Conservation (phyloP, 53 echinoderm and acorn worm genomes). For the Stichopus horrens region DNA sequence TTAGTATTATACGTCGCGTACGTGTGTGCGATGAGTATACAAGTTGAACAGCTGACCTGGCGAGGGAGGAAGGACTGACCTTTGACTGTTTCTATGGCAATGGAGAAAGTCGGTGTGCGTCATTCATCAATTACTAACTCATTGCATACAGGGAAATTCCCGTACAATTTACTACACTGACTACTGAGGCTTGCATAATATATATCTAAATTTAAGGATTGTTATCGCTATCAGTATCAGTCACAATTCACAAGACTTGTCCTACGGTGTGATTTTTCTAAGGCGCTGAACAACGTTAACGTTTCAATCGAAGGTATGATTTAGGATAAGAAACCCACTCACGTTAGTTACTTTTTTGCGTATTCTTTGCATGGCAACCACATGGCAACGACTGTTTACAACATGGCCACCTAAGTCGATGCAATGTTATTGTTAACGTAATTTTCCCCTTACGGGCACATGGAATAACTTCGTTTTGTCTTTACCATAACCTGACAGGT, state of each 20-base stretch:
- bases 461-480: too few species aligned
- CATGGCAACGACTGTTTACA: background rate
- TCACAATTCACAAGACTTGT: too few species aligned
- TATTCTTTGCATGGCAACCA: background rate
- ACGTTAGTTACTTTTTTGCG: too few species aligned
- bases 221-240: too few species aligned
- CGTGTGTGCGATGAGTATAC: background rate
- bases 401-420: background rate
- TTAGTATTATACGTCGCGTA: background rate
- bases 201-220: too few species aligned
- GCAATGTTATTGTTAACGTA: too few species aligned
- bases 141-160: conserved; percentile 12
- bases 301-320: too few species aligned
- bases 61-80: conserved; percentile 14
- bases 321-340: too few species aligned
- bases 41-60: conserved; percentile 50
- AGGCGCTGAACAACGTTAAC: too few species aligned
- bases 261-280: too few species aligned
- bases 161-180: background rate
- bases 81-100: conserved; percentile 39
- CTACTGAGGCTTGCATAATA: background rate
- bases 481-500: too few species aligned
- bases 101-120: conserved; percentile 37
- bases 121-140: conserved; percentile 30
- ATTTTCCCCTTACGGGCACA: too few species aligned